These are phyloP conservation scores for Arnoldichthys spilopterus DNA, from an alignment of 2,797 vertebrate species.

Conservation along the genomic window DNA sequence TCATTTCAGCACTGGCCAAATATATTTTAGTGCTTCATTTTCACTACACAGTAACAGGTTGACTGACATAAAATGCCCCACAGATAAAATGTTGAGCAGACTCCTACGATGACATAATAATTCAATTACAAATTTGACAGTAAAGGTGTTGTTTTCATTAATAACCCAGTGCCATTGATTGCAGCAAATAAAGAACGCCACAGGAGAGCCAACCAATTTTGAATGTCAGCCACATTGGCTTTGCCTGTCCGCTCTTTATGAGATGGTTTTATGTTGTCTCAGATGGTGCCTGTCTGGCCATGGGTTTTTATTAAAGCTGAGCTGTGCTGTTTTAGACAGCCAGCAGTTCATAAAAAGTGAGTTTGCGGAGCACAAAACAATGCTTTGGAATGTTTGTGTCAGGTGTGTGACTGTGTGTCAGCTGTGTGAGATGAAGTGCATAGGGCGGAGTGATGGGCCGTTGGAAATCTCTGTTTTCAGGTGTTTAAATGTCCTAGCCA, in stretches of 20 bases:
- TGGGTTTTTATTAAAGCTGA: conserved; percentile 39
- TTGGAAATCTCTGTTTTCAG: conserved; percentile 11
- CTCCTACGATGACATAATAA: conserved; percentile 16
- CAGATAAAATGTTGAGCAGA: conserved; percentile 16
- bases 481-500: neutral
- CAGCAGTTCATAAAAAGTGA: conserved; percentile 31
- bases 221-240: conserved; percentile 53
- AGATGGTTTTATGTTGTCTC: conserved; percentile 48
- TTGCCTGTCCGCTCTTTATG: conserved; percentile 46
- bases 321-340: conserved; percentile 23
- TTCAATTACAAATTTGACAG: conserved; percentile 32
- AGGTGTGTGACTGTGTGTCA: conserved; percentile 14
- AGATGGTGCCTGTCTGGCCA: conserved; percentile 41
- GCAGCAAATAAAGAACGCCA: conserved; percentile 39
- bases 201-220: conserved; percentile 41
- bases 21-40: neutral
- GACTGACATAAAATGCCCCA: neutral
- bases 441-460: neutral
- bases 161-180: conserved; percentile 34
- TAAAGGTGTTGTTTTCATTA: conserved; percentile 41
- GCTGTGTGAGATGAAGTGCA: conserved; percentile 21
- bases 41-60: neutral
- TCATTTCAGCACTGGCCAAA: neutral
- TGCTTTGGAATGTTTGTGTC: conserved; percentile 21
- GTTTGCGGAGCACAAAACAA: conserved; percentile 9